A percentile compares a stretch with the other conserved stretches of the same genome.
These are phyloP conservation scores for Puntigrus tetrazona DNA, from an alignment of 2,113 vertebrate species.

Conservation along the genomic window DNA sequence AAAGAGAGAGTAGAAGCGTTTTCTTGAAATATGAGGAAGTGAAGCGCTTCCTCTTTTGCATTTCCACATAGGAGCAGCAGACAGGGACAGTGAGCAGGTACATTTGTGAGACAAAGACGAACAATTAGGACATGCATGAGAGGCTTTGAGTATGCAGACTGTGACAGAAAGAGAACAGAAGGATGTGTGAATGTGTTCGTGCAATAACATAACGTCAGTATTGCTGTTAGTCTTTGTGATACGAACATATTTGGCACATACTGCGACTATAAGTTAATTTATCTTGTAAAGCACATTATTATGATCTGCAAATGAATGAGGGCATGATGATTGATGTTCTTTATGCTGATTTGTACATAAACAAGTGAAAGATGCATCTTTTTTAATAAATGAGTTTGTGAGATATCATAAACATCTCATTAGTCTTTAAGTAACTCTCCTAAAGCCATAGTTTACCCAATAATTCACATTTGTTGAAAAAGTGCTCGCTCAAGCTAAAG, in stretches of 20 bases:
- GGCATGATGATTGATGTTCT: background rate
- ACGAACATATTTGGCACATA: background rate
- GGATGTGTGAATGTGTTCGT: conserved; percentile 69
- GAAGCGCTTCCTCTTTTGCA: background rate
- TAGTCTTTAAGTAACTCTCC: background rate
- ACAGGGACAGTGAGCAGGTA: conserved; percentile 25
- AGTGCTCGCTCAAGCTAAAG: too few species aligned
- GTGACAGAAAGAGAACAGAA: conserved; percentile 50
- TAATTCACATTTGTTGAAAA: background rate
- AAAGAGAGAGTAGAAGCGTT: background rate
- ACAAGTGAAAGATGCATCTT: background rate
- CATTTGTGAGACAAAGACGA: conserved; percentile 38
- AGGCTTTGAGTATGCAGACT: conserved; percentile 51
- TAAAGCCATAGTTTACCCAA: background rate
- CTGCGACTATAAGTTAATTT: background rate
- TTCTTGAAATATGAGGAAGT: background rate
- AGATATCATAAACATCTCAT: background rate
- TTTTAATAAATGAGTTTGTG: conserved; percentile 1
- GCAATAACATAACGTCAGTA: conserved; percentile 69
- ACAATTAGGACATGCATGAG: conserved; percentile 66
- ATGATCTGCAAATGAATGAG: conserved; percentile 1
- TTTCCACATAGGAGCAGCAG: conserved; percentile 43
- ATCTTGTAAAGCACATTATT: background rate
- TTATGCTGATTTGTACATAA: background rate
- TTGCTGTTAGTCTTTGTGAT: conserved; percentile 70